phyloP scores from a whole-genome alignment of 2,888 invertebrate genomes.

The Trissolcus brochymenae region DNA sequence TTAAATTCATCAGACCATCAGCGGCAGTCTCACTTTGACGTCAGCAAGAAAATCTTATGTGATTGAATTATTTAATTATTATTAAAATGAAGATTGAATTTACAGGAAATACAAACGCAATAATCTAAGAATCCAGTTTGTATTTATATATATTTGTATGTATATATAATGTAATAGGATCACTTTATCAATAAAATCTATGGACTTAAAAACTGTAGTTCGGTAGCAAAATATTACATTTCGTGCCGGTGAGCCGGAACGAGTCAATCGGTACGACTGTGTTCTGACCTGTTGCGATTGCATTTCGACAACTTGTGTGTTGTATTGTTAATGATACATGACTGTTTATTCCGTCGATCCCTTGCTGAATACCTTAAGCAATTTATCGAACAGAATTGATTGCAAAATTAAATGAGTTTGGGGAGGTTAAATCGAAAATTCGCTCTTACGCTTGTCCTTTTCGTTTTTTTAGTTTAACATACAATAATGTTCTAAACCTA shows the following conservation, averaged over 20 bases:
- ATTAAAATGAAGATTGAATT: conserved; percentile 39
- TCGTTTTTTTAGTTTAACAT: conserved; percentile 19
- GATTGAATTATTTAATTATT: too few species aligned
- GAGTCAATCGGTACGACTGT: conserved; percentile 56
- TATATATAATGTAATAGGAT: conserved; percentile 54
- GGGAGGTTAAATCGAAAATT: conserved; percentile 23
- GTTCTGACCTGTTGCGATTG: conserved; percentile 16
- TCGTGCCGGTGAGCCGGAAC: conserved; percentile 37
- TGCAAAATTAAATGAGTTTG: conserved; percentile 7
- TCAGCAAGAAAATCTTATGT: not conserved
- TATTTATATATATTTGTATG: conserved; percentile 49
- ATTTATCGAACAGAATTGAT: conserved; percentile 13
- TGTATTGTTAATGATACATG: conserved; percentile 18
- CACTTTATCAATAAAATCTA: conserved; percentile 63
- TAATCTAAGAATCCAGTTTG: conserved; percentile 45
- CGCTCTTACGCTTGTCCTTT: conserved; percentile 12
- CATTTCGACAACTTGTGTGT: not conserved
- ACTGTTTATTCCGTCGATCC: conserved; percentile 30
- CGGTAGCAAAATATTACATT: conserved; percentile 65
- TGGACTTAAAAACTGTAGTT: conserved; percentile 65
- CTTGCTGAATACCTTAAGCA: conserved; percentile 17
- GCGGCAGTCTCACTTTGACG: not conserved
- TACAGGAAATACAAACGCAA: conserved; percentile 55
- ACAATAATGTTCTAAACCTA: conserved; percentile 45
- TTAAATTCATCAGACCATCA: not conserved